Evolutionary conservation across 2,113 vertebrate genomes (phyloP), one percentile per base, ranked within the genome.

Genomic region (Helogale parvula): DNA sequence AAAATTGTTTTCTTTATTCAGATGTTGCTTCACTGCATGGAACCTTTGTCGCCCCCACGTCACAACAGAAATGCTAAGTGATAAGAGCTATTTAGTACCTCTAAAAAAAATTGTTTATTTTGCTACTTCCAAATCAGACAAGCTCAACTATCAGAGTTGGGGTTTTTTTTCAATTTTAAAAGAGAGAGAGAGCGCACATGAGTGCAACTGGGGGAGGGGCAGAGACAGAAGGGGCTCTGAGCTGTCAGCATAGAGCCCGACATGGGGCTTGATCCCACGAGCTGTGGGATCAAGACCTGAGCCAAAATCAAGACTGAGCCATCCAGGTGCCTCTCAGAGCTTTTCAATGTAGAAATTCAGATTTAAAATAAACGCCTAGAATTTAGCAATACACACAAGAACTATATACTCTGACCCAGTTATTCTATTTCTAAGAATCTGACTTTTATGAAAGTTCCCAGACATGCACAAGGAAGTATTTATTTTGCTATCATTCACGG

Each of bases 361-460:
- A 74, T 72, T 88, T 82, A 77, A 94, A 88, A 72, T 17, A 84
- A 25, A 52, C 9, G 5, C 72, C 54, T 86, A 95, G 14, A 95
- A 86, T 16, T 23, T 81, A 76, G 74, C 86, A 80, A 27, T 27
- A 85, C 27, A 2, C 14, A 76, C 16, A 76, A 50, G 17, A 86
- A 84, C 23, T 60, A 33, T 9, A 76, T 11, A 94, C 88, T 60
- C 13, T 77, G 69, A 91, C 35, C 84, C 27, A 82, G 4, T 60
- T 38, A 35, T 21, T 87, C 65, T 54, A 63, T 72, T 94, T 90
- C 93, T 88, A 96, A 95, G 94, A 97, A 93, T 27, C 9, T 80
- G 33, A 87, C 63, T 95, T 92, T 88, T 63, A 19, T 33, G 16
- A 31, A 96, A 93, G 93, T 69, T 88, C 17, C 33, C 12, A 95